Conservation (phyloP, 2,888 invertebrate genomes). For the Drosophila niveifrons region DNA sequence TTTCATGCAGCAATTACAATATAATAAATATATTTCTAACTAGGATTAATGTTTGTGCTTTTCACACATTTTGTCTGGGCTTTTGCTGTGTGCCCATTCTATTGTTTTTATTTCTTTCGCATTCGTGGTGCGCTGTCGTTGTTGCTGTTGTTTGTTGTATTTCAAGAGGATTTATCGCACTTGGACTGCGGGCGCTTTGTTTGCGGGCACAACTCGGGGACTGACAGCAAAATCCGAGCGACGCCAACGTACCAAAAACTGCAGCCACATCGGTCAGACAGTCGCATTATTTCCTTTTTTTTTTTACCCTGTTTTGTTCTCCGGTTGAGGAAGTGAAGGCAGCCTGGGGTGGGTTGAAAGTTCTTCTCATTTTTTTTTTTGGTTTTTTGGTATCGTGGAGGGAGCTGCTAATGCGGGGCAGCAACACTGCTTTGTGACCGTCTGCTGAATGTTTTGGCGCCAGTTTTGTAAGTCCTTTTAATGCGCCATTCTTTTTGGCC, state of each 20-base stretch:
- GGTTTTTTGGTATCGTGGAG: slow-evolving; percentile 28
- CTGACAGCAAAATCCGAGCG: slow-evolving; percentile 76
- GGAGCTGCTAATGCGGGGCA: slow-evolving; percentile 45
- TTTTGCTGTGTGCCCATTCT: slow-evolving; percentile 25
- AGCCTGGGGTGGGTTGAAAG: slow-evolving; percentile 16
- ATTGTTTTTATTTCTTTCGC: slow-evolving; percentile 46
- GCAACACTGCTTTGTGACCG: slow-evolving; percentile 61
- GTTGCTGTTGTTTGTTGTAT: slow-evolving; percentile 54
- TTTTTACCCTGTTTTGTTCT: too few species aligned
- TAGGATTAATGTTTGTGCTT: slow-evolving; percentile 38
- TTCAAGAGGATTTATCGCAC: slow-evolving; percentile 76
- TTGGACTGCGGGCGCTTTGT: slow-evolving; percentile 74
- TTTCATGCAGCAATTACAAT: slow-evolving; percentile 30
- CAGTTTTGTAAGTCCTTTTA: slow-evolving; percentile 62
- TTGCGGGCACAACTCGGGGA: slow-evolving; percentile 64
- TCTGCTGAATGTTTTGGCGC: slow-evolving; percentile 61
- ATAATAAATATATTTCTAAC: slow-evolving; percentile 37
- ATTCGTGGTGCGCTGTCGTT: slow-evolving; percentile 16
- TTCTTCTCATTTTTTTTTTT: too few species aligned
- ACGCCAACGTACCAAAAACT: slow-evolving; percentile 65
- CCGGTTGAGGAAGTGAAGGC: background rate
- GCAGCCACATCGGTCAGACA: slow-evolving; percentile 73
- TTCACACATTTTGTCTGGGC: slow-evolving; percentile 46
- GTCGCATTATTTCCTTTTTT: slow-evolving; percentile 24
- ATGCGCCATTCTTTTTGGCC: slow-evolving; percentile 50